phyloP scores from a whole-genome alignment of 2,113 vertebrate genomes.

The western clawed frog (Xenopus tropicalis) region DNA sequence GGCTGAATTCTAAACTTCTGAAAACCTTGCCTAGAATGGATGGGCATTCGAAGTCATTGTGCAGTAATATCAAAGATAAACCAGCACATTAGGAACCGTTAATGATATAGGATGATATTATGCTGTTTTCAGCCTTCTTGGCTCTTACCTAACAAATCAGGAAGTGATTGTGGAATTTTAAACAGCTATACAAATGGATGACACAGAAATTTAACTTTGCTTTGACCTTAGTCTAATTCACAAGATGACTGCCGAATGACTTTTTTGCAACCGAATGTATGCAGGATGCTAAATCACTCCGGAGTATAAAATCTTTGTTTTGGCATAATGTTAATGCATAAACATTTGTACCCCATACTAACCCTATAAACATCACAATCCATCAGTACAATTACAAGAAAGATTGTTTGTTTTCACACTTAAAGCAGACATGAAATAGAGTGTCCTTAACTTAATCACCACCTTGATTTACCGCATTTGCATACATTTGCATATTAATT shows the following conservation, averaged over 20 bases:
- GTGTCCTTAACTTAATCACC: constrained; percentile 99
- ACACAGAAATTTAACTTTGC: constrained; percentile 85
- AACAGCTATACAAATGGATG: constrained; percentile 83
- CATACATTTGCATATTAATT: constrained; percentile 99
- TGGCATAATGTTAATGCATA: constrained; percentile 84
- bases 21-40: constrained; percentile 66
- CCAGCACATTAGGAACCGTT: constrained; percentile 73
- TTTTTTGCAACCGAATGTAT: constrained; percentile 80
- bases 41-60: constrained; percentile 63
- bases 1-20: constrained; percentile 32
- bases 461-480: constrained; percentile 99
- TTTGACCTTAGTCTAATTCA: constrained; percentile 85
- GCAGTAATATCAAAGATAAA: constrained; percentile 80
- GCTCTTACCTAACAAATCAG: constrained; percentile 89
- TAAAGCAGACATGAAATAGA: constrained; percentile 99
- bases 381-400: constrained; percentile 90
- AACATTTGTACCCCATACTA: constrained; percentile 86
- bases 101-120: constrained; percentile 79
- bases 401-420: constrained; percentile 99
- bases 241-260: constrained; percentile 78
- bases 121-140: constrained; percentile 84
- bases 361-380: constrained; percentile 94
- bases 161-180: constrained; percentile 89
- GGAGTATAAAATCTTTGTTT: constrained; percentile 87
- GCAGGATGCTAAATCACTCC: constrained; percentile 82